phyloP scores from a whole-genome alignment of 2,888 invertebrate species.

The Erebia ligea region DNA sequence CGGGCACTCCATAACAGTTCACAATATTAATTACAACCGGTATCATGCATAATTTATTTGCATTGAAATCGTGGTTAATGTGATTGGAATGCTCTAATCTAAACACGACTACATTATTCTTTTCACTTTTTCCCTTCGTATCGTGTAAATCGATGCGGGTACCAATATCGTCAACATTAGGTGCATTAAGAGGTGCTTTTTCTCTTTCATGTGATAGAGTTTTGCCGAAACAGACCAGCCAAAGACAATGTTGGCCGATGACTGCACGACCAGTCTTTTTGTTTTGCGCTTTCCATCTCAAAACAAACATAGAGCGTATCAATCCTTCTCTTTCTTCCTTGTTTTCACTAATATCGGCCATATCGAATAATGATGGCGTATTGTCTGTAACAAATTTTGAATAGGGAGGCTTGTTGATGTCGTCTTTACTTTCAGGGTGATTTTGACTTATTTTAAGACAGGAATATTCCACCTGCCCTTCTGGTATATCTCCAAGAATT shows the following conservation, averaged over 20 bases:
- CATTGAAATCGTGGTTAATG: slow-evolving; percentile 85
- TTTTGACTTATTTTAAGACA: slow-evolving; percentile 60
- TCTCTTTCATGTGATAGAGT: slow-evolving; percentile 73
- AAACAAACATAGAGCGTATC: slow-evolving; percentile 74
- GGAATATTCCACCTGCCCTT: slow-evolving; percentile 61
- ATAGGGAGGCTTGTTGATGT: slow-evolving; percentile 48
- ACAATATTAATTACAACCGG: slow-evolving; percentile 87
- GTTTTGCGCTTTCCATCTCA: slow-evolving; percentile 83
- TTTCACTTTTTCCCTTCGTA: slow-evolving; percentile 58
- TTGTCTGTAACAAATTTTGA: slow-evolving; percentile 50
- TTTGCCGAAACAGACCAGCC: slow-evolving; percentile 84
- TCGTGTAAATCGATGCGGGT: slow-evolving; percentile 49
- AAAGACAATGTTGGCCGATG: slow-evolving; percentile 88
- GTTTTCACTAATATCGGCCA: slow-evolving; percentile 43
- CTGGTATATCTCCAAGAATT: slow-evolving; percentile 50
- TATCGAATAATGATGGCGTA: slow-evolving; percentile 41
- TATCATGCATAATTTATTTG: slow-evolving; percentile 85
- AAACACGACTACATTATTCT: slow-evolving; percentile 82
- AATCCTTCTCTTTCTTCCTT: slow-evolving; percentile 51
- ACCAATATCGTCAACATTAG: slow-evolving; percentile 64
- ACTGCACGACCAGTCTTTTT: slow-evolving; percentile 81
- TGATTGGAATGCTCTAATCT: slow-evolving; percentile 83
- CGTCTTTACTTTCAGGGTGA: slow-evolving; percentile 53
- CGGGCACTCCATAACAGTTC: slow-evolving; percentile 84
- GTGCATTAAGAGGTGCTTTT: slow-evolving; percentile 54